These are phyloP conservation scores for Paramuricea clavata DNA, from an alignment of 92 coral and sea anemone genomes.

Conservation along the genomic window DNA sequence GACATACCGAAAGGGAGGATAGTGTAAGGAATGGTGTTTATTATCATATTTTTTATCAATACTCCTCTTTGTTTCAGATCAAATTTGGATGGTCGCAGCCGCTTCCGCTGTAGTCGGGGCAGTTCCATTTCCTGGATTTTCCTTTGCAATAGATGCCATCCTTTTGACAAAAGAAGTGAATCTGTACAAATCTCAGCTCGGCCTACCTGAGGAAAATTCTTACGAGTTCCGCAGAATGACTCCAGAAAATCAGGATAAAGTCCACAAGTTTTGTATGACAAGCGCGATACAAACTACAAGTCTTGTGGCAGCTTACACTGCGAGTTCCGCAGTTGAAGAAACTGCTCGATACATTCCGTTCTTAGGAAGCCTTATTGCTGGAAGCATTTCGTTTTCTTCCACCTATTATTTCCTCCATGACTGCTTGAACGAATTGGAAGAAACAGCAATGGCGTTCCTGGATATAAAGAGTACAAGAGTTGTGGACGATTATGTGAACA, in stretches of 20 bases:
- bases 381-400: conserved; percentile 44
- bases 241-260: conserved; percentile 19
- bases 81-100: conserved; percentile 59
- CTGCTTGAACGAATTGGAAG: conserved; percentile 44
- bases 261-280: conserved; percentile 33
- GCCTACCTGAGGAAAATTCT: conserved; percentile 54
- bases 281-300: neutral
- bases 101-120: conserved; percentile 47
- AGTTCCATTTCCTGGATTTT: conserved; percentile 59
- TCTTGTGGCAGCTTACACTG: conserved; percentile 29
- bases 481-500: conserved; percentile 22
- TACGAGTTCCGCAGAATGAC: conserved; percentile 40
- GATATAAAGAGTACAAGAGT: conserved; percentile 5
- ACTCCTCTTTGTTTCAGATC: conserved; percentile 18
- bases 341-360: conserved; percentile 58
- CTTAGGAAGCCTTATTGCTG: conserved; percentile 45
- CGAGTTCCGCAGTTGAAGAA: conserved; percentile 42
- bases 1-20: too few species aligned
- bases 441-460: conserved; percentile 38
- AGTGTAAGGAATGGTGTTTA: too few species aligned
- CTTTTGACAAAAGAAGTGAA: conserved; percentile 31
- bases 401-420: conserved; percentile 44
- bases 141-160: conserved; percentile 46
- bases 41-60: too few species aligned
- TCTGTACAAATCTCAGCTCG: conserved; percentile 60